These are phyloP conservation scores for Saguinus midas DNA, from an alignment of 2,113 vertebrate species.

Conservation along the genomic window DNA sequence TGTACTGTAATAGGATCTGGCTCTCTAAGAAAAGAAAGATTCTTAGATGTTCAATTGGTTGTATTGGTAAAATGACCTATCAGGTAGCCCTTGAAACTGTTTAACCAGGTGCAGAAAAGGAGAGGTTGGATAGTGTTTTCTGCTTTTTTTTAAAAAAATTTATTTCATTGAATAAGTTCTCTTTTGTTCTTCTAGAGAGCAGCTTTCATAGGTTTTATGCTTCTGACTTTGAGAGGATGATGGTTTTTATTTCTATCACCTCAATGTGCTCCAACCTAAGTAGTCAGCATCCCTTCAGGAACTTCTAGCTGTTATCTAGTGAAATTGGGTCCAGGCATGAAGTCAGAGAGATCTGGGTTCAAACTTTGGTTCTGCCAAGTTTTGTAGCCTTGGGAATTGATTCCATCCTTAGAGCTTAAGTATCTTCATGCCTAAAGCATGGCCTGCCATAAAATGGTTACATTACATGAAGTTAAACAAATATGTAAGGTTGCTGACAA, in stretches of 20 bases:
- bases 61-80: not conserved
- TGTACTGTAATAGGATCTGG: not conserved
- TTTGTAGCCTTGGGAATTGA: not conserved
- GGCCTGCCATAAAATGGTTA: not conserved
- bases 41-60: not conserved
- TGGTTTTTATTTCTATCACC: not conserved
- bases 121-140: not conserved
- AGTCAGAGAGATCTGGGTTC: not conserved
- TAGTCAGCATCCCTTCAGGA: not conserved
- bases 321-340: not conserved
- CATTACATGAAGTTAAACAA: not conserved
- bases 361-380: not conserved
- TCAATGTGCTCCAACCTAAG: not conserved
- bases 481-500: not conserved
- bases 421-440: not conserved
- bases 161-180: not conserved
- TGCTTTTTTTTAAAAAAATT: not conserved
- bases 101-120: not conserved
- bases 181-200: not conserved
- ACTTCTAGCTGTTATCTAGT: not conserved
- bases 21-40: conserved; percentile 11
- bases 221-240: not conserved
- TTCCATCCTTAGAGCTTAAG: not conserved
- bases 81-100: not conserved
- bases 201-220: not conserved